phyloP scores from a whole-genome alignment of 1,140 invertebrate genomes.

The Coenobita brevimanus region DNA sequence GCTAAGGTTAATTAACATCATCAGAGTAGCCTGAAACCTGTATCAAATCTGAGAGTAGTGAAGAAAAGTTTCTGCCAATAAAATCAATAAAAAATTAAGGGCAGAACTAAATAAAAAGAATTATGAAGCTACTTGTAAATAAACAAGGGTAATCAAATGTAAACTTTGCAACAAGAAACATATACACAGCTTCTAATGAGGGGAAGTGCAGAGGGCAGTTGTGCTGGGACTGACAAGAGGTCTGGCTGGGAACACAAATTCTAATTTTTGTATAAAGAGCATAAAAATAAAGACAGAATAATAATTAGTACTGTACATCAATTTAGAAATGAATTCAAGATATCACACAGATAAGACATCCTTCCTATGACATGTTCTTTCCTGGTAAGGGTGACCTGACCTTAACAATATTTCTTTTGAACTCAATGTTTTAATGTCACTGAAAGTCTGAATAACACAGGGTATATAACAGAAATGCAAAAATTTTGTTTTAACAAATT shows the following conservation, averaged over 20 bases:
- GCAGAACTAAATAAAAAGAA: slow-evolving; percentile 66
- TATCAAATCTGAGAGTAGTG: slow-evolving; percentile 66
- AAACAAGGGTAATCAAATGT: slow-evolving; percentile 66
- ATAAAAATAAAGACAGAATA: slow-evolving; percentile 26
- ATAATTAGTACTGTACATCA: slow-evolving; percentile 5
- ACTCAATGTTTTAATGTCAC: neutral
- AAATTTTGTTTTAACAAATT: no score
- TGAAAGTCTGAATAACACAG: no score
- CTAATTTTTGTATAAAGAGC: slow-evolving; percentile 20
- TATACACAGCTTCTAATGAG: slow-evolving; percentile 60
- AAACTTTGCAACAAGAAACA: slow-evolving; percentile 63
- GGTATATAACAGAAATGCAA: no score
- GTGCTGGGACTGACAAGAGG: slow-evolving; percentile 51
- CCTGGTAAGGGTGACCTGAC: slow-evolving; percentile 36
- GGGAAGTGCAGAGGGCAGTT: slow-evolving; percentile 62
- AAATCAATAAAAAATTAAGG: slow-evolving; percentile 66
- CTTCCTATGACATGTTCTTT: slow-evolving; percentile 50
- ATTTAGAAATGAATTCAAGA: neutral
- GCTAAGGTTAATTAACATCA: slow-evolving; percentile 66
- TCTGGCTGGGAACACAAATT: slow-evolving; percentile 17
- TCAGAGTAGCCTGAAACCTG: slow-evolving; percentile 66
- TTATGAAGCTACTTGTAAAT: slow-evolving; percentile 65
- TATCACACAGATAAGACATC: slow-evolving; percentile 13
- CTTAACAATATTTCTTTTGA: neutral
- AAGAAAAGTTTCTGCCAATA: slow-evolving; percentile 65